These are phyloP conservation scores for Drosophila prostipennis DNA, from an alignment of 2,888 invertebrate genomes.

Conservation along the genomic window DNA sequence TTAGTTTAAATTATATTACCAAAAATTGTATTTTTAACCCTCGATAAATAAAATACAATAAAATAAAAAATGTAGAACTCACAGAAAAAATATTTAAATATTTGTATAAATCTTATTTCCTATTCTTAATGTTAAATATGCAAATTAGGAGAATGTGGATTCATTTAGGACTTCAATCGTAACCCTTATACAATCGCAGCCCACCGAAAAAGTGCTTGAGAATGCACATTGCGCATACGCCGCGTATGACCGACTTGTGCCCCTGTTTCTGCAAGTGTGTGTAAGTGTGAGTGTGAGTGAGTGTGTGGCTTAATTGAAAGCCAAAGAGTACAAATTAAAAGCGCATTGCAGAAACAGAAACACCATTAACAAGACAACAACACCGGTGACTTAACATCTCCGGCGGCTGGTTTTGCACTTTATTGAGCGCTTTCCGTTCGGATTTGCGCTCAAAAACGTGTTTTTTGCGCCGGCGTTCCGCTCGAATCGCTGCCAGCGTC, in stretches of 20 bases:
- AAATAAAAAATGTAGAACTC: too few species aligned
- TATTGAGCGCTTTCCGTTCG: constrained; percentile 63
- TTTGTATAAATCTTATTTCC: too few species aligned
- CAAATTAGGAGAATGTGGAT: background rate
- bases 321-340: constrained; percentile 67
- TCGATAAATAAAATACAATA: too few species aligned
- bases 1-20: too few species aligned
- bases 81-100: too few species aligned
- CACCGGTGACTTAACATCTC: constrained; percentile 42
- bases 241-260: constrained; percentile 28
- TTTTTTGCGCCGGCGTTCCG: constrained; percentile 26
- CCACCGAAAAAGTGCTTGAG: constrained; percentile 24
- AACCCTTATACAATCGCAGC: constrained; percentile 12
- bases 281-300: background rate
- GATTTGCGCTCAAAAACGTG: constrained; percentile 55
- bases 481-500: constrained; percentile 28
- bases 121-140: background rate
- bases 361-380: constrained; percentile 30
- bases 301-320: constrained; percentile 60
- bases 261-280: constrained; percentile 12
- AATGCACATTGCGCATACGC: constrained; percentile 44
- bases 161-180: background rate
- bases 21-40: too few species aligned
- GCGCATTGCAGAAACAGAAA: constrained; percentile 67
- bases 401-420: constrained; percentile 59